Percentiles rank a stretch among this genome's conserved stretches.
These are phyloP conservation scores for Apostichopus parvimensis DNA, from an alignment of 35 echinoderm and acorn worm species.

Conservation along the genomic window DNA sequence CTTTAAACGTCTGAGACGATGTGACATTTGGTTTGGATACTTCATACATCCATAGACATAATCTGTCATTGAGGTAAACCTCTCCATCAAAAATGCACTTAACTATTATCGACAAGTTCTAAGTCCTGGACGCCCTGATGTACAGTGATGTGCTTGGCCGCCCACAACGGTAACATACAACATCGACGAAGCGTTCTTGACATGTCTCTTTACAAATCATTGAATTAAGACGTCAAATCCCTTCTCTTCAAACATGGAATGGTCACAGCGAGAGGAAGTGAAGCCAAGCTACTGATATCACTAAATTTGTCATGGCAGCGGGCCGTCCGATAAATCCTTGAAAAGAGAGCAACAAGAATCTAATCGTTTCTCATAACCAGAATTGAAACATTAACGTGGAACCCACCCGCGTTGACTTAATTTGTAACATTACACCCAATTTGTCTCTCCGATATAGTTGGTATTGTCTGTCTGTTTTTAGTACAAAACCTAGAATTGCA, in stretches of 20 bases:
- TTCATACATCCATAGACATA: neutral
- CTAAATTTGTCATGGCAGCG: conserved; percentile 50
- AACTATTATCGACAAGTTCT: conserved; percentile 50
- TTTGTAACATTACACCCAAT: conserved; percentile 23
- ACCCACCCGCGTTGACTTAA: conserved; percentile 44
- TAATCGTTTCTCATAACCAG: conserved; percentile 32
- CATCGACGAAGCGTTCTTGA: conserved; percentile 14
- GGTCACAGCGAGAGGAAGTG: conserved; percentile 5
- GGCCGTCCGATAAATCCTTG: neutral
- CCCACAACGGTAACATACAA: conserved; percentile 24
- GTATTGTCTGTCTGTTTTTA: conserved; percentile 17
- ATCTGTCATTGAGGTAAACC: neutral
- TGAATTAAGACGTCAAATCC: conserved; percentile 26
- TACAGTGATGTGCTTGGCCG: conserved; percentile 3
- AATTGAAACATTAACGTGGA: conserved; percentile 22
- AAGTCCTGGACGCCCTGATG: conserved; percentile 37
- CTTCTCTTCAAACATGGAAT: neutral
- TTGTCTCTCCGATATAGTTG: neutral
- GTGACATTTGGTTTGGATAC: neutral
- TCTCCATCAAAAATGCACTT: conserved; percentile 29
- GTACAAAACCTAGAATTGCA: neutral
- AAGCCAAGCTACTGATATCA: conserved; percentile 12
- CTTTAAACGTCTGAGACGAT: too few species aligned
- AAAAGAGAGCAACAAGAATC: neutral
- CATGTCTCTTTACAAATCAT: conserved; percentile 10